Evolutionary conservation across 2,797 vertebrate genomes (phyloP), one percentile per base, ranked within the genome.

Genomic region (Sciurus vulgaris): DNA sequence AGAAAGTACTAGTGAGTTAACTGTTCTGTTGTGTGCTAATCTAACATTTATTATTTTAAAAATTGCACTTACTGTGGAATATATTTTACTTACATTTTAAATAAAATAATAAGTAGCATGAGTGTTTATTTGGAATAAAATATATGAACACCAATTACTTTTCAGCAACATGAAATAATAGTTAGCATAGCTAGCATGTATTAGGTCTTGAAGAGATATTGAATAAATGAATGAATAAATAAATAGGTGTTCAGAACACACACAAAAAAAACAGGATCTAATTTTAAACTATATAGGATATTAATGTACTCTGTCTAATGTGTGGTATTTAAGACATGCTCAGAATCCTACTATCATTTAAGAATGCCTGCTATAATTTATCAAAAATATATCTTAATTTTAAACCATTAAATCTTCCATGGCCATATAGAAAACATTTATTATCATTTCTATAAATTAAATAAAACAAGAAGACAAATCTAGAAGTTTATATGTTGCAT

Each of bases 121-220:
- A 88, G 49, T 63, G 44, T n/a, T 67, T n/a, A 85, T 69, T 51
- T 24, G 26, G 2, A 38, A 49, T 91, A 5, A 54, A 95, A 56
- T 63, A 65, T 17, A 73, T 20, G 2, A 91, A 92, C 38, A 67
- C 0, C 24, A 85, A 79, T 91, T 89, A 78, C 77, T 86, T 90
- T 91, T 41, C 13, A 88, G 41, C 1, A 87, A 85, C 24, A 47
- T 54, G 24, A 93, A 96, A 74, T 72, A 28, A 91, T n/a, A 94
- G 15, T 79, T 91, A 84, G 91, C 13, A 73, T 28, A 93, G 0
- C 8, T 88, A 22, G n/a, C 11, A 73, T 20, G 77, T 13, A 74
- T 20, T 65, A 85, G 24, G 5, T 69, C 3, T 15, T 76, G 11
- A 96, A 44, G 35, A 83, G 26, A 72, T 47, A 83, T 20, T 76